Evolutionary conservation across 2,797 vertebrate genomes (phyloP).

Genomic region (Muscicapa striata): DNA sequence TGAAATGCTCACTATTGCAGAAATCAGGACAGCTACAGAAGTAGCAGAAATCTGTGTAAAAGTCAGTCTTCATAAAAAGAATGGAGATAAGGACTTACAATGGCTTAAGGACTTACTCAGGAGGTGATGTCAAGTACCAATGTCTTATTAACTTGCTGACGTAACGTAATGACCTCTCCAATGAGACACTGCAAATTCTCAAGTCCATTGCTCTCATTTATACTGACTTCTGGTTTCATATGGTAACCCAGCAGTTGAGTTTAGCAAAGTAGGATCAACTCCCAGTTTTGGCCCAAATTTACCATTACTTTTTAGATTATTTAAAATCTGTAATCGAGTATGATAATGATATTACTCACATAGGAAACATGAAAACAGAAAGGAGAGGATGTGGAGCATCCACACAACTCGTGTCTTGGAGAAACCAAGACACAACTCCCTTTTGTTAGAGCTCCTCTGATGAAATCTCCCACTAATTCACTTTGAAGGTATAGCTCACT

Average conservation of each 20-base stretch:
- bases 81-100: neutral
- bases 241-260: neutral
- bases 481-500: neutral
- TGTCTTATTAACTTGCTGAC: neutral
- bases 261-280: neutral
- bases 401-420: neutral
- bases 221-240: neutral
- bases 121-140: neutral
- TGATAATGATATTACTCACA: fast-evolving
- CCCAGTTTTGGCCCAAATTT: neutral
- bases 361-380: neutral
- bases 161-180: neutral
- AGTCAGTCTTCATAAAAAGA: neutral
- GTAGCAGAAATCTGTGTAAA: neutral
- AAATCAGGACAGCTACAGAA: neutral
- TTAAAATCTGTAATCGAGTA: neutral
- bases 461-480: neutral
- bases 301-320: neutral
- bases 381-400: neutral
- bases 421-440: neutral
- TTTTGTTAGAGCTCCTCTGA: neutral
- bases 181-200: neutral
- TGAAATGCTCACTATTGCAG: neutral
- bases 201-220: neutral
- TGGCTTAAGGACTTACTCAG: neutral